Base-by-base conservation (phyloP, 2,113 vertebrate species). In the Mus spicilegus region DNA sequence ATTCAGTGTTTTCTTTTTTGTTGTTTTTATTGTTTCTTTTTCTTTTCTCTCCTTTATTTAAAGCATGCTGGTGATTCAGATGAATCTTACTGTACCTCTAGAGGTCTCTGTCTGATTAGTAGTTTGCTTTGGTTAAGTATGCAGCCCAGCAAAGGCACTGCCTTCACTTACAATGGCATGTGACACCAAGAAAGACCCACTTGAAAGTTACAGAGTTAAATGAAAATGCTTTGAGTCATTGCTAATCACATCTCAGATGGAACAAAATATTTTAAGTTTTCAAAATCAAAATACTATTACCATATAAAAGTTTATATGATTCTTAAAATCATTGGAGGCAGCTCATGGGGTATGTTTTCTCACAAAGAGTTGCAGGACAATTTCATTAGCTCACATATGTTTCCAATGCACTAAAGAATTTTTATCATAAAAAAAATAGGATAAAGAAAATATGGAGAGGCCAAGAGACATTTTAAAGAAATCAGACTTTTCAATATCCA, bases 1-100 rank as follows among this genome's bases (percentile, higher is more conserved):
- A 96, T 97, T 94, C 51, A 58, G 13, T 87, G 84, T 85, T 16
- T 26, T 19, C 82, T n/a, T 94, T 86, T 54, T 33, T 7, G 12
- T 26, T 10, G 12, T 39, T 69, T 26, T 65, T 84, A 11, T 14
- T 10, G 46, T 16, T 24, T 58, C 13, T 61, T 39, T 91, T 73
- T 61, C 2, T 3, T 24, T 33, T 49, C 14, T 28, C 51, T 82
- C 65, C 54, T 90, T 8, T 46, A 8, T 46, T n/a, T n/a, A 6
- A 85, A 93, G 81, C 58, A 97, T 97, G 46, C 39, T 82, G 82
- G 95, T 97, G 98, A 98, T 97, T 97, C 97, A 96, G 95, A 98
- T 95, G 98, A 98, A 98, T 93, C n/a, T 58, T 95, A 97, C 97
- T 93, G 46, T 92, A 51, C 95, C 91, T 86, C 73, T 58, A 93